Base-by-base conservation (phyloP, 2,888 invertebrate species). In the Autographa gamma region DNA sequence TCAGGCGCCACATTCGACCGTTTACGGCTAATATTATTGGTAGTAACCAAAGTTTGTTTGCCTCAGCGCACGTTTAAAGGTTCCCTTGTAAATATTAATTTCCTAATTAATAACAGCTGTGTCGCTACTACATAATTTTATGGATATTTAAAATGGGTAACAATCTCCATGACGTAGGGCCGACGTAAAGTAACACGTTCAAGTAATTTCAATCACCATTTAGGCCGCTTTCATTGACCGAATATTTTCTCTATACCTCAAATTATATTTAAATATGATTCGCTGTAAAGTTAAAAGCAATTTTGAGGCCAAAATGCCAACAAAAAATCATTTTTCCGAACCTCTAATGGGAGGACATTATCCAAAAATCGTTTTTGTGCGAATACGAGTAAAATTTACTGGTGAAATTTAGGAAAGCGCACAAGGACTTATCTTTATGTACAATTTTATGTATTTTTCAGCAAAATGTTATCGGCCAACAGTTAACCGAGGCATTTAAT, bases 381-480 rank as follows among this genome's bases (percentile, higher is more conserved):
- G 90, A 92, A 91, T 90, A 82, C 84, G 88, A 91, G 89, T 89
- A 89, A 92, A 91, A 92, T 92, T 91, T 91, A 92, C 89, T 88
- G 89, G 81, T 82, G 80, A 89, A 90, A 89, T 92, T 93, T 89
- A 86, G 88, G 88, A 88, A 87, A 90, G 84, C 76, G 83, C 87
- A 83, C 86, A 80, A 86, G 80, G 88, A 90, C 89, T 93, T 93
- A 93, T 93, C 92, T 93, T 93, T 93, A 93, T 91, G 91, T 90
- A 90, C 85, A 90, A 89, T 93, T 92, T 94, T 92, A 93, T 90
- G 90, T 91, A 89, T 91, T 92, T 92, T 88, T 84, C 87, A 82
- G 87, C 88, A 86, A 90, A 93, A 90, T 87, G 86, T 91, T 92
- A 93, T 92, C 91, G 88, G 88, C 82, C 88, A 87, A 86, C 89